A percentile compares a stretch with the other conserved stretches of the same genome.
These are phyloP conservation scores for Caenorhabditis virilis DNA, from an alignment of 2,888 invertebrate genomes.

Conservation along the genomic window DNA sequence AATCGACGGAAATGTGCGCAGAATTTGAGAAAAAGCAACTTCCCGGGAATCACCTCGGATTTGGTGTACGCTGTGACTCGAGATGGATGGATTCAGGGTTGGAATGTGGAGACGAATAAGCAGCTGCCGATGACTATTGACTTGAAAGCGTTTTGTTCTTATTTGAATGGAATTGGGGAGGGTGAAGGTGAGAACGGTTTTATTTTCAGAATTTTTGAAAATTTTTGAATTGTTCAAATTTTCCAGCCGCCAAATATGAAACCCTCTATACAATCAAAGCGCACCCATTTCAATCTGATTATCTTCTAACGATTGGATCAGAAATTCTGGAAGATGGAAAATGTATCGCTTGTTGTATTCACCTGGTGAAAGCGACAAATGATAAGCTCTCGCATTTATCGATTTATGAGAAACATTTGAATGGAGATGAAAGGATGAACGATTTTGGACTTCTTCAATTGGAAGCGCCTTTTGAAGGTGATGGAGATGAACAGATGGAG, in stretches of 20 bases:
- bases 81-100: slow-evolving; percentile 39
- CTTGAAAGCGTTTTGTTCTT: slow-evolving; percentile 2
- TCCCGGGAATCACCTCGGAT: slow-evolving; percentile 9
- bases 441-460: slow-evolving; percentile 26
- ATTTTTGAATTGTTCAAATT: too few species aligned
- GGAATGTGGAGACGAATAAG: slow-evolving; percentile 33
- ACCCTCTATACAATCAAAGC: slow-evolving; percentile 31
- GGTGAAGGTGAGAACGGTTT: slow-evolving; percentile 1
- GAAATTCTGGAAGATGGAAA: slow-evolving; percentile 9
- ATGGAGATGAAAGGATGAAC: slow-evolving; percentile 16
- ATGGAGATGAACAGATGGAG: not conserved
- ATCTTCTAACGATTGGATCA: slow-evolving; percentile 17
- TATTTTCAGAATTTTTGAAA: too few species aligned
- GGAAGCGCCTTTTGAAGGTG: not conserved
- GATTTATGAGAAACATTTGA: slow-evolving; percentile 12
- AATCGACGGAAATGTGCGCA: not conserved
- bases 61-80: slow-evolving; percentile 26
- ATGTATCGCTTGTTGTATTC: slow-evolving; percentile 11
- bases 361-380: slow-evolving; percentile 21
- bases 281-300: slow-evolving; percentile 14
- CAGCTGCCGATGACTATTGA: slow-evolving; percentile 15
- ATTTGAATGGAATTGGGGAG: not conserved
- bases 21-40: slow-evolving; percentile 4
- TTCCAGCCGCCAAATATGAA: too few species aligned
- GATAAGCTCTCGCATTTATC: slow-evolving; percentile 17